These are phyloP conservation scores for Brachypterus glaber DNA, from an alignment of 2,888 invertebrate genomes.

Conservation along the genomic window DNA sequence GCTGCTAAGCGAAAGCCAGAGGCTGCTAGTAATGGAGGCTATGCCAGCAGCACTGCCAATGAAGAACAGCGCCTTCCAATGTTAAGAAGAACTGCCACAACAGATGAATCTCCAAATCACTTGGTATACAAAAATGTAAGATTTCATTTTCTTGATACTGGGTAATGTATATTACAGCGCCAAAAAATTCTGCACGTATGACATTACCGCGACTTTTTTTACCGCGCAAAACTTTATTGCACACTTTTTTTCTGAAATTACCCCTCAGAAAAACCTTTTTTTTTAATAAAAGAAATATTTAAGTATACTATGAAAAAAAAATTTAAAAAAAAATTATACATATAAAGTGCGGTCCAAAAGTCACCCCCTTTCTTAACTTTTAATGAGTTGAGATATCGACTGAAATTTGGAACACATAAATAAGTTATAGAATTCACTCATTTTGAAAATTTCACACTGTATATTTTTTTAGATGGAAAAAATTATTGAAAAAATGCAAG, in stretches of 20 bases:
- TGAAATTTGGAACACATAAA: no score
- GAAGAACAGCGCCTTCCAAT: slow-evolving; percentile 32
- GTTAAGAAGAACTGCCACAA: slow-evolving; percentile 26
- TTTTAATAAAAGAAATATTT: not conserved
- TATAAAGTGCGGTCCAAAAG: no score
- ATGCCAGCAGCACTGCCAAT: slow-evolving; percentile 33
- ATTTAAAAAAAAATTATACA: no score
- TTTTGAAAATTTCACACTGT: no score
- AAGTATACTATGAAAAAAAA: no score
- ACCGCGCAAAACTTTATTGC: not conserved
- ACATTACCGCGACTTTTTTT: not conserved
- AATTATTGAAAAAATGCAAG: slow-evolving; percentile 92
- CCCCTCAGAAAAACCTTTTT: slow-evolving; percentile 1
- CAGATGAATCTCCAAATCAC: slow-evolving; percentile 78
- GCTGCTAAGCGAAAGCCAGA: slow-evolving; percentile 49
- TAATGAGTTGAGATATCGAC: no score
- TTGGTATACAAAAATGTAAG: slow-evolving; percentile 79
- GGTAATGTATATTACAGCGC: slow-evolving; percentile 1
- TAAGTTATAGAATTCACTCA: no score
- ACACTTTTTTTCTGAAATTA: not conserved
- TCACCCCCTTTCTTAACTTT: no score
- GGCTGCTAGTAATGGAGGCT: slow-evolving; percentile 40
- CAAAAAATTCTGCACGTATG: no score
- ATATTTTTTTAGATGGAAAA: slow-evolving; percentile 75
- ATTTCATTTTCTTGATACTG: not conserved